These are phyloP conservation scores for Platycheirus albimanus DNA, from an alignment of 2,888 invertebrate genomes.

Conservation along the genomic window DNA sequence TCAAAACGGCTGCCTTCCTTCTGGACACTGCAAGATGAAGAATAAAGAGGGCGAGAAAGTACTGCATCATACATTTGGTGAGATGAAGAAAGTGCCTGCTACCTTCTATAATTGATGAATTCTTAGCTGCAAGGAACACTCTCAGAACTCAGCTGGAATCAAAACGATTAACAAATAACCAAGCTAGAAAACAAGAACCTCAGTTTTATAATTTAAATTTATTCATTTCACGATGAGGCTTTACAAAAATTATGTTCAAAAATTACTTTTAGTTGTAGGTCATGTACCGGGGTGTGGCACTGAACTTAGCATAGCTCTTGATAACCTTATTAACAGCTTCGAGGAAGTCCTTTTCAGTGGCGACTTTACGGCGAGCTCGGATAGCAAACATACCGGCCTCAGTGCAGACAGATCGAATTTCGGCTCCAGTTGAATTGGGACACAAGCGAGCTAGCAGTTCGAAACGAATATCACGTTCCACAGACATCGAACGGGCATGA, in stretches of 20 bases:
- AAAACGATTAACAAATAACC: no score
- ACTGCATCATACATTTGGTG: no score
- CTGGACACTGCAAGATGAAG: no score
- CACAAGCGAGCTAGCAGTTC: conserved; percentile 97
- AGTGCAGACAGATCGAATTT: conserved; percentile 96
- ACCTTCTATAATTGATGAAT: no score
- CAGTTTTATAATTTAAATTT: no score
- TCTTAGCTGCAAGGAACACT: no score
- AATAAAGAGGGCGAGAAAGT: no score
- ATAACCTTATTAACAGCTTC: conserved; percentile 99
- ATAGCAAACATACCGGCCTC: conserved; percentile 99
- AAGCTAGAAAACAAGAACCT: no score
- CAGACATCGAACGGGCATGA: conserved; percentile 99
- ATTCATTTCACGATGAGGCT: background rate
- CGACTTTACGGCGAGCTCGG: conserved; percentile 98
- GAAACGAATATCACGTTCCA: conserved; percentile 98
- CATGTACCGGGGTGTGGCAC: conserved; percentile 97
- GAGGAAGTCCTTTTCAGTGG: conserved; percentile 99
- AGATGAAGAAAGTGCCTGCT: no score
- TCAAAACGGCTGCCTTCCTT: no score
- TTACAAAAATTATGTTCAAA: background rate
- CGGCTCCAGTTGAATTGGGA: conserved; percentile 98
- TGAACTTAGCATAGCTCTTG: conserved; percentile 97
- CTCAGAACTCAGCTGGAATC: no score
- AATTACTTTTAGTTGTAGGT: conserved; percentile 92